These are phyloP conservation scores for Molossus alvarezi DNA, from an alignment of 2,797 vertebrate species.

Conservation along the genomic window DNA sequence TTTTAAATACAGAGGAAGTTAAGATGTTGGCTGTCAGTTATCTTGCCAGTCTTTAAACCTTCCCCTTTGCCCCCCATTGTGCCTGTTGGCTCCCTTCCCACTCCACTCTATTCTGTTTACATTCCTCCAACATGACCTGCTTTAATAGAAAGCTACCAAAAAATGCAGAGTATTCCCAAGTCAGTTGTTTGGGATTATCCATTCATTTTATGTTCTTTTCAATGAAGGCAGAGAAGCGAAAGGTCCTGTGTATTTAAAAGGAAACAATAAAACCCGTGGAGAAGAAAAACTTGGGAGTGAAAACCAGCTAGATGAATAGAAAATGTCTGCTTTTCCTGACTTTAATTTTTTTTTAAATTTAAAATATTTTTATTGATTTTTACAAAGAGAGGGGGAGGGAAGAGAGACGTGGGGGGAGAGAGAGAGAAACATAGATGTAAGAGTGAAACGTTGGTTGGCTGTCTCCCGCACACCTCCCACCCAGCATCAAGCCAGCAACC, in stretches of 20 bases:
- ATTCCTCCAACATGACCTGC: not conserved
- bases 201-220: not conserved
- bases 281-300: not conserved
- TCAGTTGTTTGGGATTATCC: not conserved
- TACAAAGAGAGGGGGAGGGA: no score
- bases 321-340: not conserved
- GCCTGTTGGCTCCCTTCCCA: not conserved
- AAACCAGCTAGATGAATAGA: conserved; percentile 44
- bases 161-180: not conserved
- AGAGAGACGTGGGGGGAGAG: no score
- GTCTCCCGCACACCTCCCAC: no score
- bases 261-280: conserved; percentile 25
- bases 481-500: no score
- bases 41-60: not conserved
- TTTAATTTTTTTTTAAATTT: not conserved
- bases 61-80: not conserved
- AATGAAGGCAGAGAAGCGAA: not conserved
- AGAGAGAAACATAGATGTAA: no score
- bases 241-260: conserved; percentile 4
- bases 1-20: conserved; percentile 81
- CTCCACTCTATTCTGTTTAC: not conserved
- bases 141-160: conserved; percentile 45
- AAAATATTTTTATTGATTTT: no score
- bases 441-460: no score
- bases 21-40: not conserved